Evolutionary conservation across 2,888 invertebrate species (phyloP), one percentile per base, ranked within the genome.

Genomic region (Sinhomidia bicolor): DNA sequence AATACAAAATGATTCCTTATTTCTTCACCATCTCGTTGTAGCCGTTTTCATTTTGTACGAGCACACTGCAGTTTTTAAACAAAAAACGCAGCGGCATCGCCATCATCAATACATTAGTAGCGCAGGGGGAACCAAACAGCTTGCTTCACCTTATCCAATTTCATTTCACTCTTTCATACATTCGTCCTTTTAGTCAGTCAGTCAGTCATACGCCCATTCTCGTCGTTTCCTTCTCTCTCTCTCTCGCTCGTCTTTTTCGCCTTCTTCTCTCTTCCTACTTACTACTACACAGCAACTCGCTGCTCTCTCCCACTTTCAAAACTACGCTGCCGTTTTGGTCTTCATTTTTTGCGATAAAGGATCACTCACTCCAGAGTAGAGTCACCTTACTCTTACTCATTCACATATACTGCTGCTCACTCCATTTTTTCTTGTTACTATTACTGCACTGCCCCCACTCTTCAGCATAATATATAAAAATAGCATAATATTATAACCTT

Each of bases 401-500:
- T n/a, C n/a, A n/a, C n/a, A n/a, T n/a, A 20, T 3, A 20, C 57
- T 9, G 14, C 47, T 47, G 12, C 44, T 44, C 44, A 44, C 20
- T 57, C 17, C 6, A 57, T 1, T 2, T 5, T 54, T 54, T 7
- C 23, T n/a, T 47, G 10, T 47, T 47, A 14, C 47, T 51, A 17
- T n/a, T n/a, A 17, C 54, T n/a, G 4, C 54, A 17, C 54, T 1
- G 17, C 54, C n/a, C 5, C 17, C 17, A 17, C 17, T 17, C 44
- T 44, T 6, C 44, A 36, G 36, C 17, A 57, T 9, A 6, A 20
- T 57, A 57, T 57, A 57, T 36, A 65, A 32, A n/a, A n/a, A n/a
- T n/a, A n/a, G n/a, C n/a, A n/a, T n/a, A 65, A 36, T 44, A 44
- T 44, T 44, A 32, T 36, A 65, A 32, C 65, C 65, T 65, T 65